Evolutionary conservation across 2,888 invertebrate species (phyloP), one percentile per base, ranked within the genome.

Genomic region (Antheraea yamamai): DNA sequence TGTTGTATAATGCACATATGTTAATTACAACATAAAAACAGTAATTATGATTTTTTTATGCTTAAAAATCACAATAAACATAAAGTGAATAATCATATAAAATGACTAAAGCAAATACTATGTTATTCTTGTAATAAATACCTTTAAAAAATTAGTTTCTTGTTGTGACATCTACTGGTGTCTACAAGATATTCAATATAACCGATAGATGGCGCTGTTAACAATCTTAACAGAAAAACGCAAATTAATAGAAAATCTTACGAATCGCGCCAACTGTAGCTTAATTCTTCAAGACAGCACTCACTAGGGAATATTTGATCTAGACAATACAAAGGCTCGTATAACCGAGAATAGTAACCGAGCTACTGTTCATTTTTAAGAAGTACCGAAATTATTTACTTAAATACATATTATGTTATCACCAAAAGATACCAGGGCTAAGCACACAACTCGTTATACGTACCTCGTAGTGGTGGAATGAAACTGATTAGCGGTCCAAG

Each of bases 381-480:
- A 66, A 66, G 16, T 16, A 66, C 64, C 26, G 64, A 66, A 30
- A 66, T 30, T 66, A 66, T 66, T 66, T 66, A 66, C 61, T 23
- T 61, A 23, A 18, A n/a, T 58, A 58, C 10, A n/a, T 20, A 10
- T 66, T 77, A 72, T 75, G 77, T 83, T 85, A 85, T 86, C 83
- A 80, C 74, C 55, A 74, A 74, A 74, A 30, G 79, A 80, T 77
- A 78, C 73, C 73, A 72, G 55, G 75, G 64, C 73, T 79, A 83
- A 80, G 76, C 76, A 80, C 74, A 80, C 76, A 80, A 77, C 72
- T 80, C 80, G 75, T 80, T 81, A 81, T 79, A 79, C 79, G 78
- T 85, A 86, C 76, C 81, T 86, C 80, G 76, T 74, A 76, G n/a
- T 61, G 61, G n/a, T 83, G 88, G 89, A 88, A 91, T 91, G 84